phyloP scores from a whole-genome alignment of 2,113 vertebrate species.

The Marmota flaviventris region DNA sequence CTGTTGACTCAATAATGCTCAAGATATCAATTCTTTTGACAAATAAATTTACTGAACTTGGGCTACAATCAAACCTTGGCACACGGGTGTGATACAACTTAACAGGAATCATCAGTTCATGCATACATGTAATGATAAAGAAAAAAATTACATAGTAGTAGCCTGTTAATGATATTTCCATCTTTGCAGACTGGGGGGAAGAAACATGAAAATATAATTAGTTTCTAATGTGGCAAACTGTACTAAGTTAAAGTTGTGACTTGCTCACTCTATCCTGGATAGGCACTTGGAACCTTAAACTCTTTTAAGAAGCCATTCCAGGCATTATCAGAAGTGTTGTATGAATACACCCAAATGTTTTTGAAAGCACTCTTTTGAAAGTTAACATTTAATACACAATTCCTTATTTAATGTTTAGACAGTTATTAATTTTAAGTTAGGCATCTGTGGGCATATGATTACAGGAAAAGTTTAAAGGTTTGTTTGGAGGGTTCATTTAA shows the following conservation, averaged over 20 bases:
- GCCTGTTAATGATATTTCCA: too few species aligned
- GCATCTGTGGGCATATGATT: constrained; percentile 92
- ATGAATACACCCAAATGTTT: constrained; percentile 85
- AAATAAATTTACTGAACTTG: constrained; percentile 91
- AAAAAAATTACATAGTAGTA: too few species aligned
- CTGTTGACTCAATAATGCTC: constrained; percentile 94
- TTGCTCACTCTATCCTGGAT: constrained; percentile 98
- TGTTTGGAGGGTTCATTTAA: constrained; percentile 87
- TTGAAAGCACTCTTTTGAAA: constrained; percentile 88
- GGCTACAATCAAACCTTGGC: constrained; percentile 97
- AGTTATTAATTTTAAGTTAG: constrained; percentile 93
- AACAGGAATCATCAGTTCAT: too few species aligned
- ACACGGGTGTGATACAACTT: constrained; percentile 64
- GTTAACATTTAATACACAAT: constrained; percentile 90
- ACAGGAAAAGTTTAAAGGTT: constrained; percentile 89
- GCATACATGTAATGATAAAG: too few species aligned
- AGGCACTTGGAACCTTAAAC: constrained; percentile 93
- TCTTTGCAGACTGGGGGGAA: too few species aligned
- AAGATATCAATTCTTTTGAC: constrained; percentile 94
- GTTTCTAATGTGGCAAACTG: too few species aligned
- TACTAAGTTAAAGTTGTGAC: constrained; percentile 91
- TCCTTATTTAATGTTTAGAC: constrained; percentile 94
- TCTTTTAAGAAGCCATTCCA: constrained; percentile 95
- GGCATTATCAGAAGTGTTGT: constrained; percentile 87
- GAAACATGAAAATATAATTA: too few species aligned